Conservation (phyloP, 1,140 invertebrate species). For the Drosophila biarmipes region DNA sequence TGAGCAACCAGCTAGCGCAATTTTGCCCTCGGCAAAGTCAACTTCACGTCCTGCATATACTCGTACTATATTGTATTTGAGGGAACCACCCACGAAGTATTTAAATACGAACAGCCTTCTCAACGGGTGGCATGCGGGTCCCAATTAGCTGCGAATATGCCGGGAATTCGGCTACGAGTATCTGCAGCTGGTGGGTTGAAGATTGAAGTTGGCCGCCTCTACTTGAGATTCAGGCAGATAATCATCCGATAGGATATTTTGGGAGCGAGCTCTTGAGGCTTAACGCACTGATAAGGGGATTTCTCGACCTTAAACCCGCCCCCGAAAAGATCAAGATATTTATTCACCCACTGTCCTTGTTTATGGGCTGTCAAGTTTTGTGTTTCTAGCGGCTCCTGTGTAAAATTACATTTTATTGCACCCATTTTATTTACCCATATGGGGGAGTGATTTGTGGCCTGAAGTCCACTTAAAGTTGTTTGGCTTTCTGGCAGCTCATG, state of each 20-base stretch:
- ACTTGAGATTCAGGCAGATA: conserved; percentile 26
- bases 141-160: conserved; percentile 56
- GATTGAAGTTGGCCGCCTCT: neutral
- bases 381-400: conserved; percentile 15
- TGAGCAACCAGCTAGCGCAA: conserved; percentile 54
- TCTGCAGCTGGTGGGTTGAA: conserved; percentile 4
- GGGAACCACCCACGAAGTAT: conserved; percentile 10
- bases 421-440: neutral
- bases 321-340: conserved; percentile 8
- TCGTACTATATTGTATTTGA: conserved; percentile 19
- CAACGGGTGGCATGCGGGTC: conserved; percentile 31
- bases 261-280: conserved; percentile 11
- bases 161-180: conserved; percentile 6
- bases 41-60: conserved; percentile 22
- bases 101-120: conserved; percentile 27
- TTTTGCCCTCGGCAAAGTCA: conserved; percentile 30
- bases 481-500: conserved; percentile 4
- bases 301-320: conserved; percentile 10
- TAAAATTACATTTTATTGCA: conserved; percentile 61
- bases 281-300: conserved; percentile 14
- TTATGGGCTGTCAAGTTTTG: conserved; percentile 43
- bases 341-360: conserved; percentile 39
- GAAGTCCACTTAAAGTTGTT: conserved; percentile 2
- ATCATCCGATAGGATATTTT: conserved; percentile 31
- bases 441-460: conserved; percentile 13